Evolutionary conservation across 1,140 invertebrate species (phyloP).

Genomic region (Gryllus bimaculatus): DNA sequence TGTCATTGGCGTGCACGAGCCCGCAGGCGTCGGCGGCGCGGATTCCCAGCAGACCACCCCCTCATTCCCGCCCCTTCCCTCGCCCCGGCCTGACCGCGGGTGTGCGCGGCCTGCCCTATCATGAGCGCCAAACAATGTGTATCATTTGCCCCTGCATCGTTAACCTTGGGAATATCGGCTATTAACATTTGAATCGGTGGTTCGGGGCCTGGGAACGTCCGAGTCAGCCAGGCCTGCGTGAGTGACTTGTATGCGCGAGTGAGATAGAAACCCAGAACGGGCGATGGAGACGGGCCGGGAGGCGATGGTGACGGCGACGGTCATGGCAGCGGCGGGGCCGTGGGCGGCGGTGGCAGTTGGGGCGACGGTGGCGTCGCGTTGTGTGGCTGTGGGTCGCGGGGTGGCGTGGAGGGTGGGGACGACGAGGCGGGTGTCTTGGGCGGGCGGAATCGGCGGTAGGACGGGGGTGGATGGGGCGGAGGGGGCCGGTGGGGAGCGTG

Average conservation of each 20-base stretch:
- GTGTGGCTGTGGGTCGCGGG: no score
- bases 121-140: constrained; percentile 1
- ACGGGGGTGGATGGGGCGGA: no score
- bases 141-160: neutral
- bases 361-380: no score
- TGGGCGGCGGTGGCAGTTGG: no score
- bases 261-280: neutral
- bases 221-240: neutral
- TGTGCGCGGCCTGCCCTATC: neutral
- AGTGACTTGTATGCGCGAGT: neutral
- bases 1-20: neutral
- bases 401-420: no score
- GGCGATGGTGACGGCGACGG: no score
- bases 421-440: no score
- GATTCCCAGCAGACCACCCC: neutral
- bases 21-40: neutral
- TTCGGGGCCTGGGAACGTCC: neutral
- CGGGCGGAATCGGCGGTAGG: no score
- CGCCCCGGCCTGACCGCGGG: no score
- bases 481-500: no score
- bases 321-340: no score
- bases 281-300: no score
- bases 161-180: neutral
- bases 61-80: neutral
- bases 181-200: constrained; percentile 1